Conservation (phyloP, 1,140 invertebrate species). For the Nephila pilipes region DNA sequence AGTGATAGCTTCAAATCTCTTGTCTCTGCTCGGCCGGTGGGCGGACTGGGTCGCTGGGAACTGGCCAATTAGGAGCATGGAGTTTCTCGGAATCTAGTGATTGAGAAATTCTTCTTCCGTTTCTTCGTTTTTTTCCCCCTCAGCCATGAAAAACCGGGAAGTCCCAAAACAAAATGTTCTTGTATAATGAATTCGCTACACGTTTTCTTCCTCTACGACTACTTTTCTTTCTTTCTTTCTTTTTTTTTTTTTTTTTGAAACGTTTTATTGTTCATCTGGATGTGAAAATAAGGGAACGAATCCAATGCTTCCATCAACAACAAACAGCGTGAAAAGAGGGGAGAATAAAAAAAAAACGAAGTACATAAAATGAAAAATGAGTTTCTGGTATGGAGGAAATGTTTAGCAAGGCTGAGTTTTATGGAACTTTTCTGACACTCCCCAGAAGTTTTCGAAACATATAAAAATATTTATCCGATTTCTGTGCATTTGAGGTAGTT, state of each 20-base stretch:
- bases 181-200: not conserved
- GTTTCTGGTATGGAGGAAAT: not conserved
- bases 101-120: not conserved
- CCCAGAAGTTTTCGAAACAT: not conserved
- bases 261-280: not conserved
- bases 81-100: not conserved
- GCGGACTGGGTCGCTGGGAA: slow-evolving; percentile 8
- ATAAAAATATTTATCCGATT: no score
- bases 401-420: not conserved
- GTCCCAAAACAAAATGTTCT: not conserved
- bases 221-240: not conserved
- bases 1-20: slow-evolving; percentile 5
- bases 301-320: not conserved
- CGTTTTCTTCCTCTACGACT: not conserved
- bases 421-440: no score
- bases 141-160: not conserved
- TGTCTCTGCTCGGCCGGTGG: not conserved
- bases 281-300: not conserved
- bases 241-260: not conserved
- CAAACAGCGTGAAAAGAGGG: not conserved
- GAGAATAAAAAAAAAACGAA: not conserved
- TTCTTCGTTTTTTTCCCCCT: not conserved
- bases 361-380: not conserved
- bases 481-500: no score
- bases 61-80: slow-evolving; percentile 12